Conservation (phyloP, 2,888 invertebrate genomes). For the Agrilus cyanescens region DNA sequence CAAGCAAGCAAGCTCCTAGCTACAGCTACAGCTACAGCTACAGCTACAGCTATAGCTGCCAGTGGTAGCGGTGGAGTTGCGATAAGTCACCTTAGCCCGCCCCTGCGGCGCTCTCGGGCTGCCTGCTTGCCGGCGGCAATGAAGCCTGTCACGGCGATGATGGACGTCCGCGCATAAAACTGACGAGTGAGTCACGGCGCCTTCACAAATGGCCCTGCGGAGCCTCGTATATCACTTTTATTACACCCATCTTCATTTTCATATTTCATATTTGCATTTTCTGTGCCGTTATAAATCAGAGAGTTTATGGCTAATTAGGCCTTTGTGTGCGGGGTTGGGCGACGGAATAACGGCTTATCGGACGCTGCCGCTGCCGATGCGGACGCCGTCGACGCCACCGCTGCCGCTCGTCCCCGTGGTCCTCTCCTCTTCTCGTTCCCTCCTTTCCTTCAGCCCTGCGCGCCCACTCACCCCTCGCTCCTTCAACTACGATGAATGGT, state of each 20-base stretch:
- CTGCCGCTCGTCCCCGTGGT: conserved; percentile 1
- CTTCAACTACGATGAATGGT: too few species aligned
- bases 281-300: conserved; percentile 50
- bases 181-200: conserved; percentile 59
- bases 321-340: conserved; percentile 33
- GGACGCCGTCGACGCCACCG: conserved; percentile 8
- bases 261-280: conserved; percentile 49
- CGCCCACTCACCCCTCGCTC: too few species aligned
- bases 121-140: conserved; percentile 32
- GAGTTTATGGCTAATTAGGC: conserved; percentile 54
- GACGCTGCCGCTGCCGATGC: conserved; percentile 26
- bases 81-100: conserved; percentile 40
- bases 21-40: not conserved
- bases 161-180: conserved; percentile 62
- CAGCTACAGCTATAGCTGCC: not conserved
- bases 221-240: conserved; percentile 71
- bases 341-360: conserved; percentile 39
- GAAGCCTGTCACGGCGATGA: conserved; percentile 56
- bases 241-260: conserved; percentile 54
- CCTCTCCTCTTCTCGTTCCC: not conserved
- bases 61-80: conserved; percentile 21
- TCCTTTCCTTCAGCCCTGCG: too few species aligned
- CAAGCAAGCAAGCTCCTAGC: conserved; percentile 27
- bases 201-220: conserved; percentile 64
- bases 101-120: conserved; percentile 29